These are phyloP conservation scores for Falco columbarius DNA, from an alignment of 2,797 vertebrate species.

Conservation along the genomic window DNA sequence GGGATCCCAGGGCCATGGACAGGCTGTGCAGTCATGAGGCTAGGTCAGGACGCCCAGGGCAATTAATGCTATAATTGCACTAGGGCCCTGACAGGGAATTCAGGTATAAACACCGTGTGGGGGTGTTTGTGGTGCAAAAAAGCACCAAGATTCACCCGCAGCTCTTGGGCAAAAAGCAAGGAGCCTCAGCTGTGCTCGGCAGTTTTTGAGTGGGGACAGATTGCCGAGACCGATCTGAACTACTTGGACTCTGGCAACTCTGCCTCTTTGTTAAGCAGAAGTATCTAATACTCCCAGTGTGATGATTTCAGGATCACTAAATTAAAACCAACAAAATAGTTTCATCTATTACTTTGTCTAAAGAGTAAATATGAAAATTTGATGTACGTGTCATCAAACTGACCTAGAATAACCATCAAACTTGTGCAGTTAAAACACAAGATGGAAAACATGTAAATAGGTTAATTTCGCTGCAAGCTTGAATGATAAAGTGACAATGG, in stretches of 20 bases:
- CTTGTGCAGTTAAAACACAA: background rate
- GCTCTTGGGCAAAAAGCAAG: background rate
- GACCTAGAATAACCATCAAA: background rate
- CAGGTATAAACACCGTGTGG: rapidly evolving
- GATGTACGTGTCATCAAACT: background rate
- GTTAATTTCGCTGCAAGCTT: background rate
- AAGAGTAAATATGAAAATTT: background rate
- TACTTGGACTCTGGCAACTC: background rate
- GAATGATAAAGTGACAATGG: background rate
- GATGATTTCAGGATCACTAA: background rate
- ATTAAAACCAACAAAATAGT: background rate
- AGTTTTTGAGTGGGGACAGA: background rate
- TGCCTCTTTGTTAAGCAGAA: background rate
- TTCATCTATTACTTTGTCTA: background rate
- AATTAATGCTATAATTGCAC: background rate
- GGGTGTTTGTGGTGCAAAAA: background rate
- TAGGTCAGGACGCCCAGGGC: background rate
- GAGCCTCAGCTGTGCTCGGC: background rate
- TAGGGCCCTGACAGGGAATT: background rate
- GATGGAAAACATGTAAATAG: background rate
- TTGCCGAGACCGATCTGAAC: background rate
- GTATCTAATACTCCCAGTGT: background rate
- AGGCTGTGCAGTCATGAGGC: background rate
- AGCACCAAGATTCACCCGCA: background rate
- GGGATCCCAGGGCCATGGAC: background rate